Evolutionary conservation across 1,140 invertebrate species (phyloP), one percentile per base, ranked within the genome.

Genomic region (Littorina saxatilis): DNA sequence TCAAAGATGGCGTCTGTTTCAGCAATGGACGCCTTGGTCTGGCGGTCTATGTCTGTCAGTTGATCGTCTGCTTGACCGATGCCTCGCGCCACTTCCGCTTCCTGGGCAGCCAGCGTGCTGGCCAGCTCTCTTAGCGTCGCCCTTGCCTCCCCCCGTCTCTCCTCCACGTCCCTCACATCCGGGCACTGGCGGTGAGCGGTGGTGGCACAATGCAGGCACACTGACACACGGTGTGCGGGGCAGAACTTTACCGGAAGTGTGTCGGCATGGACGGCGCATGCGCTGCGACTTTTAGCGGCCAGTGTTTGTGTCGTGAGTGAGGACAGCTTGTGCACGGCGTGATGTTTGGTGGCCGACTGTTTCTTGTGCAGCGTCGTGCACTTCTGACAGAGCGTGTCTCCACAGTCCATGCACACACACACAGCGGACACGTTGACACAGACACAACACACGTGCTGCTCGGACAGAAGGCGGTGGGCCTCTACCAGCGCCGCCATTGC

Each of bases 41-140:
- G n/a, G n/a, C 50, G 47, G 4, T 73, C 70, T 73, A 27, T 29
- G 23, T 73, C 40, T 0, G n/a, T 2, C 2, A 52, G n/a, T 9
- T 73, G 70, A 20, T 29, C 20, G 27, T 73, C 70, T 39, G 50
- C 40, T 23, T 73, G 29, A 32, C n/a, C n/a, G n/a, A 73, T 73
- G n/a, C 23, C 70, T 32, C 29, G 29, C 13, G 47, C 70, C 20
- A 73, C 23, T 39, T 52, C 27, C 0, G 40, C 11, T 37, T 73
- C 70, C 7, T 17, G 7, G 47, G 32, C 70, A 29, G 17, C 29
- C n/a, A 73, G 40, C 35, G 5, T 52, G 43, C 9, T 0, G 7
- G 43, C 70, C 39, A 73, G 40, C 11, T 29, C 37, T 13, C 9
- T 27, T 3, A 73, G 70, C 9, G 37, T 3, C 7, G 39, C 29